Evolutionary conservation across 2,797 vertebrate species (phyloP), one percentile per base, ranked within the genome.

Genomic region (Crax fasciolata): DNA sequence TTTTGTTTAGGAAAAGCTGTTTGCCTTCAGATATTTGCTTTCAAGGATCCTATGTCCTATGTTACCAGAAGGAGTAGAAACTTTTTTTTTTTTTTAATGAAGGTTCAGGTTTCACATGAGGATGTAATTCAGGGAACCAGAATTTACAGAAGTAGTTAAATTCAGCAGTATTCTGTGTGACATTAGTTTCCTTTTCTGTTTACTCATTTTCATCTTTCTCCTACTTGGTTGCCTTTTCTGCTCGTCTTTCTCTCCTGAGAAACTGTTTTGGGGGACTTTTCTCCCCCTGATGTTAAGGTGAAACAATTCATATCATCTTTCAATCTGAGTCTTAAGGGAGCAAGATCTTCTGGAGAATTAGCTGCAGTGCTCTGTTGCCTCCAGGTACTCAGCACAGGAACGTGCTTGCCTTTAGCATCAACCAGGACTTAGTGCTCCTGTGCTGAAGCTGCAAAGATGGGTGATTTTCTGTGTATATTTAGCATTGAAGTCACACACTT

Each of bases 1-100:
- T 77, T 80, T 74, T 79, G 58, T 68, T 57, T 38, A 73, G 67
- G 41, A 62, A 58, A 82, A 82, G 32, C 67, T 90, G 54, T 72
- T 85, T 79, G 41, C 46, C 55, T 86, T 74, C 46, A n/a, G 35
- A 8, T 71, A 8, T 11, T 90, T 39, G 20, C 61, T 89, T 75
- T 74, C 58, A 75, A 43, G 28, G n/a, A 20, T 86, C 9, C 1
- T 30, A 5, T 44, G 41, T 80, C 16, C 71, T 67, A n/a, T 68
- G 10, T 84, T 78, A 77, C 27, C 20, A 59, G 35, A 55, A 66
- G 35, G 58, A 90, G 35, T 27, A 28, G 19, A 80, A 92, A 21
- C 20, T n/a, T 4, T 18, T 9, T 38, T 21, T 11, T 66, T 35
- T 35, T 35, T 35, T 54, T 44, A 17, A 15, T n/a, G 44, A 27